Conservation (phyloP, 1,140 invertebrate species). For the Ceratina japonica region DNA sequence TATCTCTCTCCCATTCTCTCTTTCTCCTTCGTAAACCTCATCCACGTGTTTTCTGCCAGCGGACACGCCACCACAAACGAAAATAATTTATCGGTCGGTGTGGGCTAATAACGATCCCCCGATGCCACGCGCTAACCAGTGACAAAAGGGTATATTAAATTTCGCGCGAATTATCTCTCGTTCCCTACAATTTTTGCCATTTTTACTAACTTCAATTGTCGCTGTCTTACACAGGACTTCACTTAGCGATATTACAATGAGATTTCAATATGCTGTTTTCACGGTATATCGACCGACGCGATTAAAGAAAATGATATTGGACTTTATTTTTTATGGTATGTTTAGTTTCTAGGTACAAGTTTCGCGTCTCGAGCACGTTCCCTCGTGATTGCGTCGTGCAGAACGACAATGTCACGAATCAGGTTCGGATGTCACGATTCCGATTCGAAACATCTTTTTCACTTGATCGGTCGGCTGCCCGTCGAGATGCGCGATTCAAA, state of each 20-base stretch:
- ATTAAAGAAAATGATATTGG: too few relatives aligned
- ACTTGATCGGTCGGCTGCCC: conserved; percentile 43
- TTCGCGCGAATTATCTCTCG: conserved; percentile 5
- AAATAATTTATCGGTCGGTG: conserved; percentile 56
- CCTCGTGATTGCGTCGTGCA: background rate
- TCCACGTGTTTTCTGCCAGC: conserved; percentile 48
- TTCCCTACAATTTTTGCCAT: background rate
- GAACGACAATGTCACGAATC: conserved; percentile 36
- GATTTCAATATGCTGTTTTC: too few relatives aligned
- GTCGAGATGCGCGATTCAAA: background rate
- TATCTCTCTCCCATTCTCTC: background rate
- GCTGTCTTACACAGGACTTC: too few relatives aligned
- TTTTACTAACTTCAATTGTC: too few relatives aligned
- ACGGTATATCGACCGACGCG: too few relatives aligned
- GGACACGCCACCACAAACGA: conserved; percentile 45
- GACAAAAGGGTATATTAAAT: conserved; percentile 36
- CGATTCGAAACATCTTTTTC: conserved; percentile 40
- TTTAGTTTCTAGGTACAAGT: background rate
- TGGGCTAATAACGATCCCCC: conserved; percentile 44
- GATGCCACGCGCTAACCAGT: conserved; percentile 23
- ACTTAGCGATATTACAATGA: too few relatives aligned
- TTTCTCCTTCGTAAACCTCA: background rate
- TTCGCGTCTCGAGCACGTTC: background rate
- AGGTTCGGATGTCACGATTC: conserved; percentile 26
- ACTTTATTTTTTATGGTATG: too few relatives aligned